Percentiles rank a stretch among this genome's conserved stretches.
Conservation (phyloP, 2,113 vertebrate species). For the Salvelinus fontinalis region DNA sequence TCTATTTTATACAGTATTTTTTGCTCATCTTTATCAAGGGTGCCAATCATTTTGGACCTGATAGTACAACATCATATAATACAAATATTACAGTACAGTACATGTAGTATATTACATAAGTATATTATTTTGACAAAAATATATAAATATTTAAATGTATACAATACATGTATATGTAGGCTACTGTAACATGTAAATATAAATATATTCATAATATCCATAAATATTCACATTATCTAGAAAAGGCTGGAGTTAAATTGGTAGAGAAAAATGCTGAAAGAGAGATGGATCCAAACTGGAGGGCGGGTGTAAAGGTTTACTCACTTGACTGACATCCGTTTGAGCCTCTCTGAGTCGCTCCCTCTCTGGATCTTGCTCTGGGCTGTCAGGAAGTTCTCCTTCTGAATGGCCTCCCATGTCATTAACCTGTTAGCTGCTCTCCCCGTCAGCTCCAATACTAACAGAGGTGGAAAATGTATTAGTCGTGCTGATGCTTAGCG, state of each 20-base stretch:
- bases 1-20: too few species aligned
- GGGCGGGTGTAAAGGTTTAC: neutral
- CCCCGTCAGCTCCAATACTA: slow-evolving; percentile 61
- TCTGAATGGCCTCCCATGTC: slow-evolving; percentile 87
- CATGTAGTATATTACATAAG: too few species aligned
- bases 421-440: slow-evolving; percentile 73
- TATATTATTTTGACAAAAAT: too few species aligned
- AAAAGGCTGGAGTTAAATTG: neutral
- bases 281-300: neutral
- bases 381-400: slow-evolving; percentile 81
- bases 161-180: too few species aligned
- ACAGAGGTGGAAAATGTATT: slow-evolving; percentile 1
- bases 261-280: neutral
- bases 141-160: too few species aligned
- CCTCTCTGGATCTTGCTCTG: slow-evolving; percentile 77
- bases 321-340: slow-evolving; percentile 84
- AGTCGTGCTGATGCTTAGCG: neutral
- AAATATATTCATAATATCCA: neutral
- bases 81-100: too few species aligned
- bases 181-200: neutral
- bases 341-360: slow-evolving; percentile 81
- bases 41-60: too few species aligned
- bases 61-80: too few species aligned
- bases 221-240: neutral
- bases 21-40: too few species aligned